Conservation (phyloP, 2,888 invertebrate species). For the Perdita meconis region DNA sequence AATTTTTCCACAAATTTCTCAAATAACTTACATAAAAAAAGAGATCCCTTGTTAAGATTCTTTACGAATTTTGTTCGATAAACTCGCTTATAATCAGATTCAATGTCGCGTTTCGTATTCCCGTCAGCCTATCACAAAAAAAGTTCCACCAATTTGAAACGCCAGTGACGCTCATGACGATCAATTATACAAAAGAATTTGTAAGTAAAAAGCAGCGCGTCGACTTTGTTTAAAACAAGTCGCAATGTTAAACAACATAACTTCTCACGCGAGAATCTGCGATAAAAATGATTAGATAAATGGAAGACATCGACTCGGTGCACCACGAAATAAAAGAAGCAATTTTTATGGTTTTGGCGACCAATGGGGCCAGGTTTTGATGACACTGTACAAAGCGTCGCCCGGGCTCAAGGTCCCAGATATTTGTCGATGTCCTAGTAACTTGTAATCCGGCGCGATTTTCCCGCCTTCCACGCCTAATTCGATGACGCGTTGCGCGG, state of each 20-base stretch:
- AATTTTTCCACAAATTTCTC: constrained; percentile 4
- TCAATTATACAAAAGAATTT: not conserved
- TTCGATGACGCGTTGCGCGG: constrained; percentile 87
- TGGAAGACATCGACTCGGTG: not conserved
- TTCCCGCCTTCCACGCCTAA: constrained; percentile 87
- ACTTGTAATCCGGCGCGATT: constrained; percentile 87
- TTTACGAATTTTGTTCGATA: not conserved
- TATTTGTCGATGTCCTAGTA: constrained; percentile 89
- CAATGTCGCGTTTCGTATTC: not conserved
- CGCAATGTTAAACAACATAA: too few relatives aligned
- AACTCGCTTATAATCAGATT: constrained; percentile 8
- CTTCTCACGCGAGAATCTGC: not conserved
- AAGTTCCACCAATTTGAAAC: not conserved
- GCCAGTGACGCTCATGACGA: not conserved
- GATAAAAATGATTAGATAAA: constrained; percentile 13
- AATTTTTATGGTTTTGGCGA: constrained; percentile 67
- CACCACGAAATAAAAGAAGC: not conserved
- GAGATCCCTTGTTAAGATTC: constrained; percentile 12
- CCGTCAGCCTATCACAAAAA: not conserved
- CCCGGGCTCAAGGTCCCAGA: constrained; percentile 90
- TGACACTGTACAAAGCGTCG: constrained; percentile 87
- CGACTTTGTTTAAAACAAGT: too few relatives aligned
- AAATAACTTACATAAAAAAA: constrained; percentile 30
- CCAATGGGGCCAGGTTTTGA: constrained; percentile 90
- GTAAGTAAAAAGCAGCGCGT: not conserved